Percentiles rank a stretch among this genome's conserved stretches.
Conservation (phyloP, 2,113 vertebrate genomes). For the Phoxinus phoxinus region DNA sequence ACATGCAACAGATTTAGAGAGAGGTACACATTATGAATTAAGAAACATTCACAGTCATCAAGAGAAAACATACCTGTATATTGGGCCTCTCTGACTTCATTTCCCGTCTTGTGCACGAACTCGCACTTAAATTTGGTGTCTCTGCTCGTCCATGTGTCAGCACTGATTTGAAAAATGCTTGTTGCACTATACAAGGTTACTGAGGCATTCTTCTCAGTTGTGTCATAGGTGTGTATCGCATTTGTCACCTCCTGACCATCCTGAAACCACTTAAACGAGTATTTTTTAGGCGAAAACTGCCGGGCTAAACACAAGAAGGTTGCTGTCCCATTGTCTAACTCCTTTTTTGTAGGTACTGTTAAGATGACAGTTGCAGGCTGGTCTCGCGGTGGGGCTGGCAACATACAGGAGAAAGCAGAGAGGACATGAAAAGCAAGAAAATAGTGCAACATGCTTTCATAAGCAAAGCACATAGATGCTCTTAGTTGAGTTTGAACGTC, state of each 20-base stretch:
- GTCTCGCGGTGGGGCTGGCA: not conserved
- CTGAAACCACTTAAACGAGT: constrained; percentile 67
- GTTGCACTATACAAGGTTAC: constrained; percentile 37
- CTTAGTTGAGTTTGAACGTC: not conserved
- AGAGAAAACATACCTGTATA: not conserved
- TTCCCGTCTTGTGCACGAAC: constrained; percentile 27
- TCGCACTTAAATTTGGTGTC: constrained; percentile 45
- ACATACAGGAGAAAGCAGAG: constrained; percentile 40
- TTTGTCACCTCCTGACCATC: fast-evolving
- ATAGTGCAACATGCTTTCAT: not conserved
- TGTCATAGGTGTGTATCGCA: not conserved
- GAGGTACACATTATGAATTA: not conserved
- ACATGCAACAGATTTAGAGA: not conserved
- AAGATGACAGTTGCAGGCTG: constrained; percentile 53
- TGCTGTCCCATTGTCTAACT: not conserved
- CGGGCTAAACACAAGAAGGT: constrained; percentile 69
- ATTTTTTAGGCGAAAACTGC: constrained; percentile 64
- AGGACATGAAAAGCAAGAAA: constrained; percentile 36
- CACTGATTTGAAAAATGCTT: constrained; percentile 59
- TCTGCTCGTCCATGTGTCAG: fast-evolving
- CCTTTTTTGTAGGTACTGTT: constrained; percentile 39
- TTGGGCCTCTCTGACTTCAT: not conserved
- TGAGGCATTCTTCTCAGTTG: fast-evolving
- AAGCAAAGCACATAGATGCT: not conserved
- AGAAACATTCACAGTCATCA: not conserved